Evolutionary conservation across 2,888 invertebrate genomes (phyloP), one percentile per base, ranked within the genome.

Genomic region (Drosophila infuscata): DNA sequence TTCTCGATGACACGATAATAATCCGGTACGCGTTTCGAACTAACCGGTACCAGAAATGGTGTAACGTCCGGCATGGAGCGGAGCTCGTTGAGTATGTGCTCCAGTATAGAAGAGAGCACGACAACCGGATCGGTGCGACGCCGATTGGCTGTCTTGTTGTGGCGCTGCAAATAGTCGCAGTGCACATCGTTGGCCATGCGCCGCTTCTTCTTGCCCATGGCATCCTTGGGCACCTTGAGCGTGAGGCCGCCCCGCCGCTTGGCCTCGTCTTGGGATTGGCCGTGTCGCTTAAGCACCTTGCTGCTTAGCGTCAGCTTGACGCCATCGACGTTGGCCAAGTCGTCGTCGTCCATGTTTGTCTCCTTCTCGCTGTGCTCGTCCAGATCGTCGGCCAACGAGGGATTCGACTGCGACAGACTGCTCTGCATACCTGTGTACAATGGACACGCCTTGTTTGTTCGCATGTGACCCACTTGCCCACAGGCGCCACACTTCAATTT

Each of bases 361-460:
- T 96, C 95, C 82, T 96, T 96, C 83, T 96, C 96, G 69, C 96
- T 96, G 82, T 97, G 97, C 88, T 96, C 96, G 88, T 98, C 98
- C 88, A 97, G 96, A 85, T 97, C 97, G 85, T 98, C 98, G 0
- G 96, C 96, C 93, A 96, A 94, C 0, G 96, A 95, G 3, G 95
- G 95, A 84, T 95, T 95, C 48, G 96, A 94, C 0, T 96, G 95
- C 15, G 95, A 94, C 6, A 94, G 92, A 25, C 94, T 94, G 54
- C 94, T 94, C 69, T 91, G 92, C 20, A 94, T 93, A 67, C 96
- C 96, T 70, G 97, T 97, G 93, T 99, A 99, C 58, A 98, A 93
- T 0, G 99, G 99, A 93, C 99, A 99, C 15, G 99, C 98, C 92
- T 99, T 99, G 94, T 99, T 99, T 0, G 99, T 99, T 63, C 99